Conservation (phyloP, 2,113 vertebrate genomes). For the Charina bottae region DNA sequence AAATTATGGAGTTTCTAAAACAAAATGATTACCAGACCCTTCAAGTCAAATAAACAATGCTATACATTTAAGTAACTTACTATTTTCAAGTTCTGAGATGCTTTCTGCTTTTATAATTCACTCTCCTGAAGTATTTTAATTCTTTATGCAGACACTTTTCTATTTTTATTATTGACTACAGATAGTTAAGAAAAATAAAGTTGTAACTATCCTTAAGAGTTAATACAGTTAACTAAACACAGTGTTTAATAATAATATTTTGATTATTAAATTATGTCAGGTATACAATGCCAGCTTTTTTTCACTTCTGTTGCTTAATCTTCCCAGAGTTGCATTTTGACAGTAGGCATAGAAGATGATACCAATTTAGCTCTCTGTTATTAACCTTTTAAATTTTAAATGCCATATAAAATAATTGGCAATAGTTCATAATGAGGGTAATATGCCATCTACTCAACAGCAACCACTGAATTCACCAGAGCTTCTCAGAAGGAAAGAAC, state of each 20-base stretch:
- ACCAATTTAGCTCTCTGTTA: not conserved
- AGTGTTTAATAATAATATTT: not conserved
- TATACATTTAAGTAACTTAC: not conserved
- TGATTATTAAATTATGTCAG: not conserved
- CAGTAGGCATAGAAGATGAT: not conserved
- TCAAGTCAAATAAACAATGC: constrained; percentile 57
- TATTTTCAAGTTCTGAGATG: constrained; percentile 16
- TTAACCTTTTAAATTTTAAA: not conserved
- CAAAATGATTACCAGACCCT: constrained; percentile 76
- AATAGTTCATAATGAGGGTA: not conserved
- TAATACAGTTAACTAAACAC: too few relatives aligned
- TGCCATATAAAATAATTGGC: not conserved
- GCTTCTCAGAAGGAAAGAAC: not conserved
- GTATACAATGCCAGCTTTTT: not conserved
- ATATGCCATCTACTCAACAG: not conserved
- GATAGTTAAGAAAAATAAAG: too few relatives aligned
- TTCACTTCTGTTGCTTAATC: not conserved
- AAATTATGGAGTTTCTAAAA: constrained; percentile 74
- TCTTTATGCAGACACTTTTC: not conserved
- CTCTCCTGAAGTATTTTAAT: not conserved
- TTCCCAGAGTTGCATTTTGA: not conserved
- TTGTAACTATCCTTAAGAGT: too few relatives aligned
- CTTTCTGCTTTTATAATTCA: not conserved
- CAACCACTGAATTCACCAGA: not conserved
- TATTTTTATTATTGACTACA: not conserved